Evolutionary conservation across 1,140 invertebrate genomes (phyloP).

Genomic region (Cherax quadricarinatus): DNA sequence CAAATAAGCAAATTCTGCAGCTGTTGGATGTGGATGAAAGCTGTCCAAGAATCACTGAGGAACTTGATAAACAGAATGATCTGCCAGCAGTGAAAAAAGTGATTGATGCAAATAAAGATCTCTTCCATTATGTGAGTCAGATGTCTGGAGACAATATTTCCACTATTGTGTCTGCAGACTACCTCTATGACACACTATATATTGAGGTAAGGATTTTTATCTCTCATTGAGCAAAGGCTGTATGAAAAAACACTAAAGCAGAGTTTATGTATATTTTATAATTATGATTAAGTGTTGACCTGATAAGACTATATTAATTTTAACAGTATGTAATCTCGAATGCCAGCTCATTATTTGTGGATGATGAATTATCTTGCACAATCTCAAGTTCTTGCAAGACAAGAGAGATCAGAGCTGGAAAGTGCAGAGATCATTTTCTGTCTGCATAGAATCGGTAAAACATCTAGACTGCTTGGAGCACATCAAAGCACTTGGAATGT

Average conservation of each 20-base stretch:
- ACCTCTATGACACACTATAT: slow-evolving; percentile 41
- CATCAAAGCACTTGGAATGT: too few species aligned
- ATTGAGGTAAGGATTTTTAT: slow-evolving; percentile 47
- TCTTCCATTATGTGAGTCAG: slow-evolving; percentile 36
- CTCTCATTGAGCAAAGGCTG: too few species aligned
- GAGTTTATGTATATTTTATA: too few species aligned
- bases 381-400: too few species aligned
- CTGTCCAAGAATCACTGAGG: slow-evolving; percentile 31
- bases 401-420: too few species aligned
- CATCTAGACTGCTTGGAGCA: too few species aligned
- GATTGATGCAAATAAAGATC: slow-evolving; percentile 15
- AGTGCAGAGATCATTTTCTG: too few species aligned
- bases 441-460: too few species aligned
- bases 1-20: neutral
- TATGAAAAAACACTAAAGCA: too few species aligned
- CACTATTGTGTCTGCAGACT: slow-evolving; percentile 18
- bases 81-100: slow-evolving; percentile 45
- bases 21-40: neutral
- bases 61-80: neutral
- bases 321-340: neutral
- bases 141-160: slow-evolving; percentile 29
- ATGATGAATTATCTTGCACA: neutral
- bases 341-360: neutral
- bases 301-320: neutral
- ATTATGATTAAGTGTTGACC: too few species aligned